Evolutionary conservation across 2,888 invertebrate species (phyloP), one percentile per base, ranked within the genome.

Genomic region (Marronus borbonicus): DNA sequence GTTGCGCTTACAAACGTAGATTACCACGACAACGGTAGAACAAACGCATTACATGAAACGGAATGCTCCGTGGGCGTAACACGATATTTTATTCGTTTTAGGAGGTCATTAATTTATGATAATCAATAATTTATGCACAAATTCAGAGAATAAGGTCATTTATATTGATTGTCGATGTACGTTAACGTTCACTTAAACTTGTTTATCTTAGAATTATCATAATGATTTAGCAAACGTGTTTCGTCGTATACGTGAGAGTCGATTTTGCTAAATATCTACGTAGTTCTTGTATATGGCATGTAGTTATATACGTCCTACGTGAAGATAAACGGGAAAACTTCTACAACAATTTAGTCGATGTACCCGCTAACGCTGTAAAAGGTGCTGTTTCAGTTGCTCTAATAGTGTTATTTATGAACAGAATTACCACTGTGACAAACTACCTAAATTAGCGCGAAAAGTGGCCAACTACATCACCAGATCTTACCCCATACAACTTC

Each of bases 131-230:
- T 60, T 74, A 74, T 74, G 72, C 72, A 60, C 60, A 74, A 60
- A 74, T 60, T 60, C 72, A 74, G 36, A 55, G 72, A 74, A 74
- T 74, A 74, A 74, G 72, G 72, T 74, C 72, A 74, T 74, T 74
- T 74, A 74, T 74, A 74, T 74, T 62, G 72, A 74, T 74, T 74
- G 72, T 74, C 28, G 68, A 68, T 62, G n/a, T 14, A n/a, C 55
- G 36, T 52, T 12, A 12, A 55, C 70, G 70, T 74, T 62, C 72
- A 28, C 72, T 74, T 74, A 74, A 44, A 24, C 44, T 74, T 74
- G 60, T 62, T 74, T 74, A 74, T 74, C 72, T 74, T n/a, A 60
- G 72, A 74, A 74, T 74, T 74, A 74, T 74, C 72, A 74, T 60
- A 62, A 74, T 74, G 72, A 74, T 74, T 74, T 74, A 74, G 72